Evolutionary conservation across 2,113 vertebrate genomes (phyloP).

Genomic region (Gracilinanus agilis): DNA sequence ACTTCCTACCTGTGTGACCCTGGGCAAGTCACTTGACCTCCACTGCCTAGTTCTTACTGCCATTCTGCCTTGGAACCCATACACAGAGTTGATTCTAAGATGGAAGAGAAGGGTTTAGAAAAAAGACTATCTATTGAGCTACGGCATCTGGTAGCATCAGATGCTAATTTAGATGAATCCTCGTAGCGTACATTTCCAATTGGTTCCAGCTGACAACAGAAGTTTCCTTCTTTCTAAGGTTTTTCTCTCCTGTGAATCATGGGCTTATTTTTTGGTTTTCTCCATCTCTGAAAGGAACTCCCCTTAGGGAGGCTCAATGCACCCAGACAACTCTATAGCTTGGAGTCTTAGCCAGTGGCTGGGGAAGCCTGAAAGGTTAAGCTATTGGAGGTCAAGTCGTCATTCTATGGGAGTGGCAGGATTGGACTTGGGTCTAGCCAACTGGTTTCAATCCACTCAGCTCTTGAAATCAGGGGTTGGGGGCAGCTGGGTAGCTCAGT

Average conservation of each 20-base stretch:
- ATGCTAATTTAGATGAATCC: neutral
- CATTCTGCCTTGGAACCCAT: too few relatives aligned
- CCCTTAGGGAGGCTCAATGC: neutral
- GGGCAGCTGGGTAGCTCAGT: too few relatives aligned
- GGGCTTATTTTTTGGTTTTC: neutral
- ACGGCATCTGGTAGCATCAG: neutral
- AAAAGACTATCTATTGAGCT: neutral
- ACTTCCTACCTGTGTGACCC: too few relatives aligned
- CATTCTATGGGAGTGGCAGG: neutral
- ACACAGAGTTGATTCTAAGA: too few relatives aligned
- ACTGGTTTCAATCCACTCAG: neutral
- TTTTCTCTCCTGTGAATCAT: neutral
- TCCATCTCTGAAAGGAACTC: neutral
- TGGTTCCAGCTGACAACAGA: neutral
- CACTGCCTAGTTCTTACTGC: too few relatives aligned
- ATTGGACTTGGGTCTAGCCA: neutral
- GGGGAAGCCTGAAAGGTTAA: neutral
- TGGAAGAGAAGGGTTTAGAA: too few relatives aligned
- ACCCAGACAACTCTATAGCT: neutral
- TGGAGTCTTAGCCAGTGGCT: neutral
- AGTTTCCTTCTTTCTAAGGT: neutral
- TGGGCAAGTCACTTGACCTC: too few relatives aligned
- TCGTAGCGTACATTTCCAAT: neutral
- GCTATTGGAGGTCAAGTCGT: neutral
- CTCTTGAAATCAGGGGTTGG: neutral